A percentile compares a stretch with the other conserved stretches of the same genome.
Evolutionary conservation across 2,113 vertebrate genomes (phyloP).

Genomic region (Rostratula benghalensis): DNA sequence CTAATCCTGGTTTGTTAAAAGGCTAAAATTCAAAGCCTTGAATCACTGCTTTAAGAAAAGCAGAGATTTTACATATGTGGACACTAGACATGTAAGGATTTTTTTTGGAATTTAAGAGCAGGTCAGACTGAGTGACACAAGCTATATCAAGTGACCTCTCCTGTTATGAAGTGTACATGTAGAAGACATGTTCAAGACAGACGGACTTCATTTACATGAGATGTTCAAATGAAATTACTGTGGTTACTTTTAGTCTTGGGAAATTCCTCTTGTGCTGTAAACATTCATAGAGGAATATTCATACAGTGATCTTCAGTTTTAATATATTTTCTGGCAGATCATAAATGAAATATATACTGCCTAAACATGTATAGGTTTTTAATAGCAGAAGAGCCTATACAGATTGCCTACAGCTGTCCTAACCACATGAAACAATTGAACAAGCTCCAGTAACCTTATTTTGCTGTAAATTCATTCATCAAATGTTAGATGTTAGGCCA

Average conservation of each 20-base stretch:
- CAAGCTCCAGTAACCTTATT: slow-evolving; percentile 54
- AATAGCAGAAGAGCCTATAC: slow-evolving; percentile 38
- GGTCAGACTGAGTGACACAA: background rate
- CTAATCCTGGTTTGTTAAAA: background rate
- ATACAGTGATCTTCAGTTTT: slow-evolving; percentile 46
- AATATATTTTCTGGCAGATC: slow-evolving; percentile 67
- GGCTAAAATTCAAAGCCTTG: background rate
- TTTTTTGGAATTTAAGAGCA: background rate
- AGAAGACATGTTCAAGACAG: background rate
- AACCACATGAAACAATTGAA: slow-evolving; percentile 74
- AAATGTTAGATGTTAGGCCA: slow-evolving; percentile 47
- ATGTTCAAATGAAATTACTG: slow-evolving; percentile 26
- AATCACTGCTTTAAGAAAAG: background rate
- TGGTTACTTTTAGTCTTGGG: slow-evolving; percentile 34
- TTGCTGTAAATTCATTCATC: slow-evolving; percentile 68
- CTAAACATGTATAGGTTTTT: slow-evolving; percentile 61
- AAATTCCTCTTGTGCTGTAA: slow-evolving; percentile 49
- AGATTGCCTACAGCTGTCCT: slow-evolving; percentile 76
- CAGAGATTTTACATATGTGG: background rate
- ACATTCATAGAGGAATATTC: slow-evolving; percentile 41
- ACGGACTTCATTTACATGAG: background rate
- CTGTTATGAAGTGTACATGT: background rate
- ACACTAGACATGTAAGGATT: background rate
- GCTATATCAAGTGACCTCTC: background rate
- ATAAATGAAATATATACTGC: slow-evolving; percentile 67